Evolutionary conservation across 1,140 invertebrate species (phyloP).

Genomic region (Orius laevigatus): DNA sequence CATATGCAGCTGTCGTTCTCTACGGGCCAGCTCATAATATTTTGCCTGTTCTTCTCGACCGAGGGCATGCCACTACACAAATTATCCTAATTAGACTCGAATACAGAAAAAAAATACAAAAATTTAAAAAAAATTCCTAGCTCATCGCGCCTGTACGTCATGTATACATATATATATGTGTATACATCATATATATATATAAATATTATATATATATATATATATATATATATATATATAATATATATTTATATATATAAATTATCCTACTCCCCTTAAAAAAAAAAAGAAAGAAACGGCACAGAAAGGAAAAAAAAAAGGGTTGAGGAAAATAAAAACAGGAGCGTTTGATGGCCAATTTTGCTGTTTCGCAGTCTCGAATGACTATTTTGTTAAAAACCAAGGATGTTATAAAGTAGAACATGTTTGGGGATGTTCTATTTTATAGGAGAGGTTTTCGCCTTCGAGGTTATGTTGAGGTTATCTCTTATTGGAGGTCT

Average conservation of each 20-base stretch:
- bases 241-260: too few relatives aligned
- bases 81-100: too few relatives aligned
- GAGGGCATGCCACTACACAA: slow-evolving; percentile 87
- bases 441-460: too few relatives aligned
- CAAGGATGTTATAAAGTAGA: too few relatives aligned
- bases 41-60: slow-evolving; percentile 96
- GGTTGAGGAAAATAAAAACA: slow-evolving; percentile 9
- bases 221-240: too few relatives aligned
- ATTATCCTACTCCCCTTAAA: background rate
- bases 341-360: slow-evolving; percentile 18
- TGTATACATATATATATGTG: too few relatives aligned
- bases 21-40: slow-evolving; percentile 97
- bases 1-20: slow-evolving; percentile 96
- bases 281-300: slow-evolving; percentile 8
- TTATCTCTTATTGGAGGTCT: slow-evolving; percentile 29
- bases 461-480: too few relatives aligned
- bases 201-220: too few relatives aligned
- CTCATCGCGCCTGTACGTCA: too few relatives aligned
- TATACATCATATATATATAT: too few relatives aligned
- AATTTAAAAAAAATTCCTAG: slow-evolving; percentile 3
- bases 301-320: slow-evolving; percentile 10
- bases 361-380: slow-evolving; percentile 14
- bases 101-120: slow-evolving; percentile 13
- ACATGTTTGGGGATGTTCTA: too few relatives aligned
- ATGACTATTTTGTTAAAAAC: slow-evolving; percentile 7